phyloP scores from a whole-genome alignment of 2,888 invertebrate genomes.

The Meta bourneti region DNA sequence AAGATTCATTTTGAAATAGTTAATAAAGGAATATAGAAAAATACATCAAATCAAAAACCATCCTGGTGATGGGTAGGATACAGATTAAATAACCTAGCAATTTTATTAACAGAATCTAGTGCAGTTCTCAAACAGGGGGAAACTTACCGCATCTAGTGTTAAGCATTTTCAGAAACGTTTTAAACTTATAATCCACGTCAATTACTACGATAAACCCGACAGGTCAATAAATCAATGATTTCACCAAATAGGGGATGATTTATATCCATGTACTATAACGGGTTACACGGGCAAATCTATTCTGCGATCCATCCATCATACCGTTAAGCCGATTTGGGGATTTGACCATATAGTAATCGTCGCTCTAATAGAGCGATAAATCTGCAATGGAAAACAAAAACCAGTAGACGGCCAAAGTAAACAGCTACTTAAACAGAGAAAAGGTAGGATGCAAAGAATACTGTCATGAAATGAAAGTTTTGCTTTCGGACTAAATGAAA shows the following conservation, averaged over 20 bases:
- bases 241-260: background rate
- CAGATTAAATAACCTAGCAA: background rate
- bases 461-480: no score
- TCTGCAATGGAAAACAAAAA: background rate
- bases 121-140: background rate
- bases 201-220: background rate
- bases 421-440: no score
- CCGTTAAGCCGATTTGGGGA: background rate
- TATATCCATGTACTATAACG: background rate
- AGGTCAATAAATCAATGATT: constrained; percentile 1
- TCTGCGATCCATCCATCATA: background rate
- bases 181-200: background rate
- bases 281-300: background rate
- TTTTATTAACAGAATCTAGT: background rate
- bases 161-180: background rate
- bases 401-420: no score
- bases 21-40: no score
- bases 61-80: no score
- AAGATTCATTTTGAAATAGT: no score
- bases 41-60: no score
- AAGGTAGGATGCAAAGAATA: no score
- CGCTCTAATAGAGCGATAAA: background rate
- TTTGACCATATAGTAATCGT: background rate
- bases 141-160: background rate
- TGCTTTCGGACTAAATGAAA: no score